A percentile compares a stretch with the other conserved stretches of the same genome.
These are phyloP conservation scores for Hydrotaea cyrtoneurina DNA, from an alignment of 2,888 invertebrate genomes.

Conservation along the genomic window DNA sequence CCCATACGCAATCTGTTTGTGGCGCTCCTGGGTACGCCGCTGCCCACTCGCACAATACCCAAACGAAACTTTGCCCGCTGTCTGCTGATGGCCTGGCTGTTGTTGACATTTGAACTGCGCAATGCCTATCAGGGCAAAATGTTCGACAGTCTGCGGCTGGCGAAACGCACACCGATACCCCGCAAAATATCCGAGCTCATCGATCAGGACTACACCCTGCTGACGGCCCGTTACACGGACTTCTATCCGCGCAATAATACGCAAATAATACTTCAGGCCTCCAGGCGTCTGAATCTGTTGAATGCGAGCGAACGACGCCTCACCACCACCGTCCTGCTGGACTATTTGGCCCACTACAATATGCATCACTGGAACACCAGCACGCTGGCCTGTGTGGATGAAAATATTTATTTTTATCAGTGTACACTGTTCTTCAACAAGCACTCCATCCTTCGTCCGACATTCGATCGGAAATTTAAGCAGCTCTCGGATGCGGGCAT, in stretches of 20 bases:
- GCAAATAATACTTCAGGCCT: constrained; percentile 46
- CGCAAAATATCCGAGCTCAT: constrained; percentile 68
- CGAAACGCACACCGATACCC: constrained; percentile 69
- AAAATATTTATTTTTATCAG: constrained; percentile 70
- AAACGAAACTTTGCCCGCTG: constrained; percentile 71
- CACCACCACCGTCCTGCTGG: constrained; percentile 69
- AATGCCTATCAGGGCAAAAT: constrained; percentile 76
- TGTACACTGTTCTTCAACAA: constrained; percentile 72
- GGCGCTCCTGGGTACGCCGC: constrained; percentile 72
- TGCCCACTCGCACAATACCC: constrained; percentile 67
- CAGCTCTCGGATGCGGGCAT: constrained; percentile 72
- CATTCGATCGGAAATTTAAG: constrained; percentile 72
- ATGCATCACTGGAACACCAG: constrained; percentile 69
- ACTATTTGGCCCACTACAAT: constrained; percentile 71
- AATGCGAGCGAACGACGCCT: constrained; percentile 43
- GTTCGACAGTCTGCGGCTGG: constrained; percentile 73
- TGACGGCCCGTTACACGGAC: constrained; percentile 64
- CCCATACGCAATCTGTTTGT: constrained; percentile 70
- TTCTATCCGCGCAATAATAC: constrained; percentile 72
- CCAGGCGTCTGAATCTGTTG: constrained; percentile 55
- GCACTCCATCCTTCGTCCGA: constrained; percentile 70
- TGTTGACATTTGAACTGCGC: constrained; percentile 73
- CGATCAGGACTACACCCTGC: constrained; percentile 69
- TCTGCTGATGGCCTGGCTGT: constrained; percentile 73
- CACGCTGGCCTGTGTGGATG: constrained; percentile 67